Conservation (phyloP, 1,140 invertebrate genomes). For the Xylocopa sonorina region DNA sequence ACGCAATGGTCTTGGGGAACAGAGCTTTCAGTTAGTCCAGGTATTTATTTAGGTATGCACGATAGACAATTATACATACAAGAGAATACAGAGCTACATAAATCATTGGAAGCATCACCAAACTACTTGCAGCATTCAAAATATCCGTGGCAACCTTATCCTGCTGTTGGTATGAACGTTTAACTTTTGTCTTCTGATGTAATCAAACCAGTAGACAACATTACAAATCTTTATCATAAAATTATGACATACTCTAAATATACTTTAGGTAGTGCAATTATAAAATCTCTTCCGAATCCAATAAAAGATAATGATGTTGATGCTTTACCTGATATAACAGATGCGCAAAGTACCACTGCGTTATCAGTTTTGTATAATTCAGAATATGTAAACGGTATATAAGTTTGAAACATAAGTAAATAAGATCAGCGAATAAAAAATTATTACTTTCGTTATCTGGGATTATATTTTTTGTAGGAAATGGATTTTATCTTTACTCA, state of each 20-base stretch:
- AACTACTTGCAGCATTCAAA: constrained; percentile 62
- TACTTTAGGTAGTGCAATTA: constrained; percentile 52
- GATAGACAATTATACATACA: constrained; percentile 92
- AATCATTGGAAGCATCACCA: constrained; percentile 72
- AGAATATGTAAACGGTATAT: constrained; percentile 86
- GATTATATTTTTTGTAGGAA: constrained; percentile 76
- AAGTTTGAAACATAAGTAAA: constrained; percentile 22
- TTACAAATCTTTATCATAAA: constrained; percentile 9
- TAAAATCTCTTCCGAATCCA: not conserved
- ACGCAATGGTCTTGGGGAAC: constrained; percentile 79
- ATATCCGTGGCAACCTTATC: constrained; percentile 88
- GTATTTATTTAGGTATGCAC: constrained; percentile 93
- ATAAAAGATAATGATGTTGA: constrained; percentile 54
- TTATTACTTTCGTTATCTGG: not conserved
- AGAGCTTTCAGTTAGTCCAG: constrained; percentile 81
- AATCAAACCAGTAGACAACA: not conserved
- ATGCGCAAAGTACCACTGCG: constrained; percentile 81
- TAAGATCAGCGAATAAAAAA: too few species aligned
- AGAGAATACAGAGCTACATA: constrained; percentile 83
- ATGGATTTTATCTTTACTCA: constrained; percentile 86
- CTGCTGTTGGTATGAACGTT: constrained; percentile 77
- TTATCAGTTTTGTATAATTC: constrained; percentile 87
- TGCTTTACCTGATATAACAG: constrained; percentile 58
- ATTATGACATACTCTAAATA: constrained; percentile 9
- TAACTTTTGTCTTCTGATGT: not conserved